Percentiles rank a stretch among this genome's conserved stretches.
These are phyloP conservation scores for Catamblyrhynchus diadema DNA, from an alignment of 2,797 vertebrate genomes.

Conservation along the genomic window DNA sequence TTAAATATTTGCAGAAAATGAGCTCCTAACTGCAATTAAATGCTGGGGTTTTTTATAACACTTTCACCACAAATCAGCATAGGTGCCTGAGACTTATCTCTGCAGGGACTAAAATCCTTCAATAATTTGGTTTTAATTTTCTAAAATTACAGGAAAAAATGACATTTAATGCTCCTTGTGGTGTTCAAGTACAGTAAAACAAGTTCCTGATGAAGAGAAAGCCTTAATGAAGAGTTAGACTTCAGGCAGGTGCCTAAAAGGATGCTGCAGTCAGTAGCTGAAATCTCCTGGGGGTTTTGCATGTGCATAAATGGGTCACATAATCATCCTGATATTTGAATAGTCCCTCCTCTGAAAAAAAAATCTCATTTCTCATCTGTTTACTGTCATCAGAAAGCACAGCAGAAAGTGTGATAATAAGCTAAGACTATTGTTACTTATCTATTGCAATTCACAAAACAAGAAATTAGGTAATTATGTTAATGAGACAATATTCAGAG, in stretches of 20 bases:
- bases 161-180: background rate
- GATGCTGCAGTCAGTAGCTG: background rate
- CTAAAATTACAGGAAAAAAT: background rate
- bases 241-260: background rate
- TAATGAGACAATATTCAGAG: conserved; percentile 49
- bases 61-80: background rate
- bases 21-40: background rate
- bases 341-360: background rate
- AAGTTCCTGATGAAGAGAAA: background rate
- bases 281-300: background rate
- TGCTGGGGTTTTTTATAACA: background rate
- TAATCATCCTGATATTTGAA: background rate
- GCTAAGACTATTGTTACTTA: conserved; percentile 28
- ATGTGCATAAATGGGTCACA: background rate
- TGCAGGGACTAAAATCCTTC: background rate
- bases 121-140: background rate
- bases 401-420: conserved; percentile 11
- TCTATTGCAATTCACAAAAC: conserved; percentile 39
- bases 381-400: conserved; percentile 7
- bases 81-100: background rate
- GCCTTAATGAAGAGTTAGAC: background rate
- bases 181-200: background rate
- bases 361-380: background rate
- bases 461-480: conserved; percentile 58
- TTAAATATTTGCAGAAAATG: conserved; percentile 4